Conservation (phyloP, 2,113 vertebrate genomes). For the Nycticorax nycticorax region DNA sequence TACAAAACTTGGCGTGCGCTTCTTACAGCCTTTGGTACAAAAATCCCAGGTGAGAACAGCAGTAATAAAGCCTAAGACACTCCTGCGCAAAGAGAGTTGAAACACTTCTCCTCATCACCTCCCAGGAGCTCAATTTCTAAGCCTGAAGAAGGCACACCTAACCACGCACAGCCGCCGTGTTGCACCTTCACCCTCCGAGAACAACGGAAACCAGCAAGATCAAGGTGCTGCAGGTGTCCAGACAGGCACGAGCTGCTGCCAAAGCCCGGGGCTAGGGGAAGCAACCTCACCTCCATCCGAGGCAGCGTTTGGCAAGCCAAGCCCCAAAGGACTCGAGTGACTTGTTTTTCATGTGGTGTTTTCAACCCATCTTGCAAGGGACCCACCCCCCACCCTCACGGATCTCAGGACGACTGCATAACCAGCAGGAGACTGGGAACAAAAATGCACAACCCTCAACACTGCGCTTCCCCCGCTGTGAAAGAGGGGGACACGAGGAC, state of each 20-base stretch:
- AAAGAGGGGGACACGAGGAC: accelerated
- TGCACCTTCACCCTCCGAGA: neutral
- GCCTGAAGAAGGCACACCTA: neutral
- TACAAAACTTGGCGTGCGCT: slow-evolving; percentile 55
- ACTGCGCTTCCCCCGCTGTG: neutral
- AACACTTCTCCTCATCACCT: neutral
- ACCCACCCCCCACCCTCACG: neutral
- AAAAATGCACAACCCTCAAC: neutral
- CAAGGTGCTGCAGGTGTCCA: neutral
- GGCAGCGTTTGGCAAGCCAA: neutral
- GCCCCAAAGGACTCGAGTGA: neutral
- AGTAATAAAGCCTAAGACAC: neutral
- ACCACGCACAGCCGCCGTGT: neutral
- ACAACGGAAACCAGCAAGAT: neutral
- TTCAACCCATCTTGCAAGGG: neutral
- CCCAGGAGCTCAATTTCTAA: neutral
- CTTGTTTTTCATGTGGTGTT: neutral
- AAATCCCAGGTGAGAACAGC: neutral
- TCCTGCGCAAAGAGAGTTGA: neutral
- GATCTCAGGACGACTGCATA: neutral
- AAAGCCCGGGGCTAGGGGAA: neutral
- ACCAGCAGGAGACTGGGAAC: neutral
- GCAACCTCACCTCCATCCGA: accelerated
- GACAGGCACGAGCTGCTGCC: neutral
- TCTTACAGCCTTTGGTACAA: slow-evolving; percentile 73